Percentiles rank a stretch among this genome's conserved stretches.
Evolutionary conservation across 2,888 invertebrate species (phyloP).

Genomic region (Palloptera scutellata): DNA sequence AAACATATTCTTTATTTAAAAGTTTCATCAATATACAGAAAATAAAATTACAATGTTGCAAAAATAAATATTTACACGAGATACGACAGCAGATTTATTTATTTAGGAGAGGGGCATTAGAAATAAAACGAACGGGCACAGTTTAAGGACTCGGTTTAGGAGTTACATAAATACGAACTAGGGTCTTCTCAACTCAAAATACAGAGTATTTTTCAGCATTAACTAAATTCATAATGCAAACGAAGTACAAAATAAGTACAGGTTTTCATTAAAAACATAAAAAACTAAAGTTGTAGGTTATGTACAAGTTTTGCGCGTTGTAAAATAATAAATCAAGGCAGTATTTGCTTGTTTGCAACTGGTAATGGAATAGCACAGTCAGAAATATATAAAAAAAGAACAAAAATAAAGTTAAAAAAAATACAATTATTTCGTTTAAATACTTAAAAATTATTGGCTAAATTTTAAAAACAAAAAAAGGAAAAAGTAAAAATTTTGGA

Average conservation of each 20-base stretch:
- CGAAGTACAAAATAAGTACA: no score
- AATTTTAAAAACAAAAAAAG: conserved; percentile 41
- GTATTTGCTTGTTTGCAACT: no score
- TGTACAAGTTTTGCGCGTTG: no score
- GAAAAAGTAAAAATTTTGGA: conserved; percentile 25
- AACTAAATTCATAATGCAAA: no score
- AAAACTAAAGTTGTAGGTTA: no score
- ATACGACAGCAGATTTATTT: conserved; percentile 4
- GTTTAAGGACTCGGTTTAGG: no score
- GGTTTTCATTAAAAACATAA: no score
- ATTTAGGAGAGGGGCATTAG: neutral
- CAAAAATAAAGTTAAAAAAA: conserved; percentile 8
- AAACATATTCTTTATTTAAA: conserved; percentile 23
- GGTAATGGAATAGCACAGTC: neutral
- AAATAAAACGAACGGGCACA: neutral
- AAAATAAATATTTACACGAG: conserved; percentile 31
- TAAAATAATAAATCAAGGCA: no score
- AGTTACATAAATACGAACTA: no score
- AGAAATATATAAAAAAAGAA: conserved; percentile 1
- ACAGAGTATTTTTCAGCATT: no score
- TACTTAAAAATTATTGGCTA: conserved; percentile 42
- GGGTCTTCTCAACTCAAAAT: no score
- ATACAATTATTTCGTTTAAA: conserved; percentile 1
- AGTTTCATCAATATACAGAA: conserved; percentile 20
- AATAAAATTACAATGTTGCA: conserved; percentile 31